These are phyloP conservation scores for Rhyacichthys aspro DNA, from an alignment of 2,797 vertebrate species.

Conservation along the genomic window DNA sequence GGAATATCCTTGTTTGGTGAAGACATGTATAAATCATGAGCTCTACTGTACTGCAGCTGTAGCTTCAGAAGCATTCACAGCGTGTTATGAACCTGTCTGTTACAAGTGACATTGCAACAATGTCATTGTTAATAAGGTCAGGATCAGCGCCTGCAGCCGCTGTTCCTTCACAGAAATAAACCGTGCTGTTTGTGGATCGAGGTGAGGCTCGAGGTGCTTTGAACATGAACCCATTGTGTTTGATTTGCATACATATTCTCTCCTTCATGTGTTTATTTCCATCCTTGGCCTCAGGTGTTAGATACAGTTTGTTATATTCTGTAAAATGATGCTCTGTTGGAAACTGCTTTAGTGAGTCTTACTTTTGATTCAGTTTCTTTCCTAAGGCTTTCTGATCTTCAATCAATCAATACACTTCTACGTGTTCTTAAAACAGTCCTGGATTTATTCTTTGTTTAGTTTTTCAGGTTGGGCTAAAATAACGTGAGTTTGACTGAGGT, in stretches of 20 bases:
- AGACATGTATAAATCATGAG: conserved; percentile 6
- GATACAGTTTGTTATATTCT: background rate
- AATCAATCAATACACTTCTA: too few species aligned
- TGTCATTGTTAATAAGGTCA: conserved; percentile 1
- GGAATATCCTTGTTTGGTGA: conserved; percentile 1
- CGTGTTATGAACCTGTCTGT: conserved; percentile 7
- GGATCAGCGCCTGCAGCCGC: background rate
- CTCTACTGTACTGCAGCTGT: background rate
- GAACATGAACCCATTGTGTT: background rate
- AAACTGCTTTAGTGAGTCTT: background rate
- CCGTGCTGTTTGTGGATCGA: background rate
- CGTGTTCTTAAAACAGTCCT: too few species aligned
- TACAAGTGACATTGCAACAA: conserved; percentile 6
- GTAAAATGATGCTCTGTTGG: too few species aligned
- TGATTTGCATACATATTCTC: background rate
- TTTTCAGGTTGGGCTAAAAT: too few species aligned
- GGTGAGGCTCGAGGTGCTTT: background rate
- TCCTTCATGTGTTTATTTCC: background rate
- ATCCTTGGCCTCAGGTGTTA: background rate
- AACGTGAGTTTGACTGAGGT: too few species aligned
- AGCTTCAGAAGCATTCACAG: background rate
- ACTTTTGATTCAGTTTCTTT: too few species aligned
- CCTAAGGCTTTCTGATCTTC: too few species aligned
- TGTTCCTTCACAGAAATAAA: background rate
- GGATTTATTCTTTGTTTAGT: too few species aligned